phyloP scores from a whole-genome alignment of 2,113 vertebrate genomes.

The Thamnophis sirtalis region DNA sequence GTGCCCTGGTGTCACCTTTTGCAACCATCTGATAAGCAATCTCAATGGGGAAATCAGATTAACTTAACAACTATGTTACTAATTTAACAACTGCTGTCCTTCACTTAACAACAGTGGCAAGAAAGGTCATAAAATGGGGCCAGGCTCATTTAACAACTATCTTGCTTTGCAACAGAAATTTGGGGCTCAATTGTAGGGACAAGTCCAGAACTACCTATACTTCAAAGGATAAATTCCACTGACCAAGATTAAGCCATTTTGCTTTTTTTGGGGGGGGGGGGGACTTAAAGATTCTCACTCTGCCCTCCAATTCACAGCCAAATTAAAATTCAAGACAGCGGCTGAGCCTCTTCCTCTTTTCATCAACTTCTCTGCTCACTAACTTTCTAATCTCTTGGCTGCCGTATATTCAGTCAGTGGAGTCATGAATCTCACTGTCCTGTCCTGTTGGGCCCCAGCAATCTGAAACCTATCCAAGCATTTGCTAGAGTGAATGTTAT shows the following conservation, averaged over 20 bases:
- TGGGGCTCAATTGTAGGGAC: neutral
- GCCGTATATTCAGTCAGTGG: neutral
- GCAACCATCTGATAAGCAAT: neutral
- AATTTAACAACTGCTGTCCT: neutral
- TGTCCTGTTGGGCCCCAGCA: constrained; percentile 31
- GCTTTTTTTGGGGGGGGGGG: accelerated
- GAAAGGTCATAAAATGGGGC: neutral
- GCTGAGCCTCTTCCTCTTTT: neutral
- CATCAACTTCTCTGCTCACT: neutral
- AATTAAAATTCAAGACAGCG: neutral
- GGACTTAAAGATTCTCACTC: neutral
- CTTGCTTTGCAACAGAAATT: neutral
- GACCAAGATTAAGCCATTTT: neutral
- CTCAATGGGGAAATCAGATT: neutral
- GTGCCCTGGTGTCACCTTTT: neutral
- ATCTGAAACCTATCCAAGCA: constrained; percentile 42
- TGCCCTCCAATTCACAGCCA: neutral
- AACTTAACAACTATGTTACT: neutral
- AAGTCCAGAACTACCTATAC: neutral
- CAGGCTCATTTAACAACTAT: neutral
- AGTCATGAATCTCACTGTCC: neutral
- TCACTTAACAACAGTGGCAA: neutral
- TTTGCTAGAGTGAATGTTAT: constrained; percentile 53
- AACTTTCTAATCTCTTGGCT: neutral
- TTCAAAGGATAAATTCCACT: neutral